Evolutionary conservation across 1,140 invertebrate genomes (phyloP), one percentile per base, ranked within the genome.

Genomic region (Drosophila orena): DNA sequence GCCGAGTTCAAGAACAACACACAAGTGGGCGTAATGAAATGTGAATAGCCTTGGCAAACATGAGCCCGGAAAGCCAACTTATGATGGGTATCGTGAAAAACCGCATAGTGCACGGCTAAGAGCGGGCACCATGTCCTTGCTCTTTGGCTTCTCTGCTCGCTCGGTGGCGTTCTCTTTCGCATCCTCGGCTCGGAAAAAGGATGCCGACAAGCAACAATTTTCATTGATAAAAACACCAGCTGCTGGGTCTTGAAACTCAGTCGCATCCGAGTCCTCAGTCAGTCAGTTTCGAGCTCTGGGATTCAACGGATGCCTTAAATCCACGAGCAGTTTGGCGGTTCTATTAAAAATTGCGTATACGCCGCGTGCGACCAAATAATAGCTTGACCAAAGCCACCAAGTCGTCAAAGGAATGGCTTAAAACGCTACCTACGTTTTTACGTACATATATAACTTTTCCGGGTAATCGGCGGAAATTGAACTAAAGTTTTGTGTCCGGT

Each of bases 201-300:
- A 72, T 77, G 76, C 49, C 40, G 56, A 69, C 52, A 75, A 81
- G 79, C 83, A 86, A 86, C 83, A 88, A 77, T 75, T 84, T 88
- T 88, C 83, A 88, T 88, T 88, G 83, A 88, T 88, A 88, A 88
- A 86, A 89, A 73, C 71, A 68, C 76, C 77, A 83, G 72, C 76
- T 49, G 59, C 75, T 73, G 62, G 38, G 49, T 84, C 66, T 62
- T 84, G 58, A 47, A 59, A 59, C 49, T 88, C 83, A 88, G 83
- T 88, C 84, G 79, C 55, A 77, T 76, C 62, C 84, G 66, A 84
- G 69, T 86, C 76, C 64, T 75, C 64, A 75, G 65, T 34, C 83
- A 79, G 78, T 54, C 60, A 60, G 65, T 50, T 52, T 17, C 40
- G 27, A 46, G 53, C 44, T 50, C 35, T 30, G 34, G 34, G 35